Percentiles rank a stretch among this genome's conserved stretches.
Conservation (phyloP, 2,797 vertebrate species). For the Ctenopoma multispine region DNA sequence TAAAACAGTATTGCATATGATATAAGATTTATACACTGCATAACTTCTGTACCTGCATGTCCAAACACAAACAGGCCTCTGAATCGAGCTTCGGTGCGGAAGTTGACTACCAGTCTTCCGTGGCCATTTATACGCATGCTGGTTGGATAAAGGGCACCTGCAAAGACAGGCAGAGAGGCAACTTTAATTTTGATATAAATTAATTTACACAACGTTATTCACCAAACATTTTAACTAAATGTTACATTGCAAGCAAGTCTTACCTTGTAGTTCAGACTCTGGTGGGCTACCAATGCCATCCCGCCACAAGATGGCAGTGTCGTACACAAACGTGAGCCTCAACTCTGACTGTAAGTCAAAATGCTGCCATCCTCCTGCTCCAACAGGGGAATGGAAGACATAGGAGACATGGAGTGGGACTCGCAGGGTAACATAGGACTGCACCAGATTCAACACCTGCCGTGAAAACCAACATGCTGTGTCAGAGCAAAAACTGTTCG, state of each 20-base stretch:
- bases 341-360: constrained; percentile 96
- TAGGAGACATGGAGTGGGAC: constrained; percentile 96
- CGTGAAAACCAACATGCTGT: constrained; percentile 22
- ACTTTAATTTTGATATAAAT: neutral
- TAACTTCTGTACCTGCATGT: constrained; percentile 81
- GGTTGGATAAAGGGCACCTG: constrained; percentile 94
- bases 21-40: neutral
- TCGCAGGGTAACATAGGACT: constrained; percentile 95
- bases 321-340: constrained; percentile 95
- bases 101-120: constrained; percentile 94
- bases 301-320: constrained; percentile 98
- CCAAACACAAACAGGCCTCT: constrained; percentile 91
- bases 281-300: constrained; percentile 95
- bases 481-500: neutral
- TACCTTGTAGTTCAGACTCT: constrained; percentile 93
- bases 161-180: constrained; percentile 25
- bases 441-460: constrained; percentile 95
- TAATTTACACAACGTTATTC: neutral
- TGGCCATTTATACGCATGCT: constrained; percentile 95
- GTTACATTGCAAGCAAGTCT: constrained; percentile 6
- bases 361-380: constrained; percentile 95
- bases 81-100: constrained; percentile 94
- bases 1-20: neutral
- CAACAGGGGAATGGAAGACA: constrained; percentile 94
- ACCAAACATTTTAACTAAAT: neutral